Evolutionary conservation across 1,140 invertebrate genomes (phyloP), one percentile per base, ranked within the genome.

Genomic region (Trichonephila clavata): DNA sequence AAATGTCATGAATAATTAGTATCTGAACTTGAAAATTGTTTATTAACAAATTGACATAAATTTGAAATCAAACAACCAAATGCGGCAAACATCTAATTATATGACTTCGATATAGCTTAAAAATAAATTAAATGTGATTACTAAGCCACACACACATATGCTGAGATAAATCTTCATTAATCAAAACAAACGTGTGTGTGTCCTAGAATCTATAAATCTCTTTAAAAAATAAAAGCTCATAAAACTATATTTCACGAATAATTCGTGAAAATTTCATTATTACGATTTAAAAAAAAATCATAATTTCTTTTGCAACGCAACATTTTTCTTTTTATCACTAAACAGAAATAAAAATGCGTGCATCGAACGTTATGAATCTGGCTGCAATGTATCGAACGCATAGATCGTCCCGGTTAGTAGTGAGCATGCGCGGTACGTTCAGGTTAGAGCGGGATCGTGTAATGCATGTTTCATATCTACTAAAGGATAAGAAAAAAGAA

Each of bases 381-480:
- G 81, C 81, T 84, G 81, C 43, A 57, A 50, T 24, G 81, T 84
- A 84, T 84, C 81, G 81, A 84, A 84, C 81, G 81, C 43, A 59
- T n/a, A n/a, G 43, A 59, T 57, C 57, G 50, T 59, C 43, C 43
- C n/a, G 20, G 81, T 43, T n/a, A 21, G 50, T 6, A 59, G 10
- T 57, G 27, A 43, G 81, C 81, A 59, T 59, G 81, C 81, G 50
- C 21, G 50, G 16, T 50, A 6, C 24, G 32, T 68, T 68, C 14
- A 6, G 71, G 24, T 39, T 77, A 63, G 60, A 63, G 84, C 20
- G 32, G 32, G n/a, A 63, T 86, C 50, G 84, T 57, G 39, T 86
- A 63, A 63, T 86, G 59, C 84, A 86, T 86, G 84, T 86, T 86
- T 86, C 60, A 86, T 86, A 10, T 20, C 84, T 14, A n/a, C 18